Conservation (phyloP, 2,888 invertebrate genomes). For the Hyles lineata region DNA sequence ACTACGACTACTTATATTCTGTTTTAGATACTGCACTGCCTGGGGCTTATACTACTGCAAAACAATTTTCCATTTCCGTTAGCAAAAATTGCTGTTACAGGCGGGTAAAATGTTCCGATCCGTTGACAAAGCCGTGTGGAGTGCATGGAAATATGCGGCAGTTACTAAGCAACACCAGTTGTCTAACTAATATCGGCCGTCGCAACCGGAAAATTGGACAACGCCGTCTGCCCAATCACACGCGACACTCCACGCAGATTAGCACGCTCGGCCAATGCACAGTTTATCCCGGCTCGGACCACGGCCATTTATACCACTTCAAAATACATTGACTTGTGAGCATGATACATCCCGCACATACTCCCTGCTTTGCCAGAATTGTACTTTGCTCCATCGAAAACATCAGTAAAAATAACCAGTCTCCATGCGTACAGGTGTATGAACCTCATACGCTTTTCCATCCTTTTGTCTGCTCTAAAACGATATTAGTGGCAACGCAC, state of each 20-base stretch:
- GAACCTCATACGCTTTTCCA: constrained; percentile 68
- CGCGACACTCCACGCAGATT: constrained; percentile 83
- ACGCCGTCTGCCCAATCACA: constrained; percentile 81
- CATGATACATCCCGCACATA: constrained; percentile 48
- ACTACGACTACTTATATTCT: too few species aligned
- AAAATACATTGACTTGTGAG: constrained; percentile 70
- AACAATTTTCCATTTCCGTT: not conserved
- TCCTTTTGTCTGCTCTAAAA: constrained; percentile 68
- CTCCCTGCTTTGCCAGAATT: constrained; percentile 63
- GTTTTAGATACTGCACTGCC: too few species aligned
- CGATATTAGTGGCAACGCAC: constrained; percentile 61
- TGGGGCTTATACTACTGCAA: not conserved
- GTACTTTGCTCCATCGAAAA: constrained; percentile 54
- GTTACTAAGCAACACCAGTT: constrained; percentile 68
- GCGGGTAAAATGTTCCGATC: not conserved
- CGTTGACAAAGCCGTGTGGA: constrained; percentile 14
- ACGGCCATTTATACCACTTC: constrained; percentile 68
- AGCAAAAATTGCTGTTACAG: constrained; percentile 12
- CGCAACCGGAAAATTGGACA: constrained; percentile 83
- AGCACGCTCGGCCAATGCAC: constrained; percentile 75
- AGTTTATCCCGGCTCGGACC: constrained; percentile 57
- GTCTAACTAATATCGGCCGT: constrained; percentile 74
- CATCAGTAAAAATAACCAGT: constrained; percentile 55
- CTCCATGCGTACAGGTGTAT: constrained; percentile 62
- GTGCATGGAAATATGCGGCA: constrained; percentile 34